Conservation (phyloP, 1,140 invertebrate species). For the Drosophila athabasca region DNA sequence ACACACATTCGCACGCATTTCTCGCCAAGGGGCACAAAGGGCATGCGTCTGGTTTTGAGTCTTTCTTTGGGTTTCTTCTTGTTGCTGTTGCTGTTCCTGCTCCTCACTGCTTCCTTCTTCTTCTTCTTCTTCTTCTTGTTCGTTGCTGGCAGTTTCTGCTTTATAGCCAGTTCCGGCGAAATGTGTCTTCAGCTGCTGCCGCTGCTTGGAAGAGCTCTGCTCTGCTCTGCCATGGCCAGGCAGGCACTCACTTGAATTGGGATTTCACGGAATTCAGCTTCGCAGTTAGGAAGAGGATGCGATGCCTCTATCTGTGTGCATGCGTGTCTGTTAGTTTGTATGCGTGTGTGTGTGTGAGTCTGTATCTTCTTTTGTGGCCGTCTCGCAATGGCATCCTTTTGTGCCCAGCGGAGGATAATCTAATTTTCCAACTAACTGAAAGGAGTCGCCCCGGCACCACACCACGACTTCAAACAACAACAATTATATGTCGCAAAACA, state of each 20-base stretch:
- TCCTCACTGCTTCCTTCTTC: conserved; percentile 11
- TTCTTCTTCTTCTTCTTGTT: conserved; percentile 24
- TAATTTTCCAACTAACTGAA: conserved; percentile 74
- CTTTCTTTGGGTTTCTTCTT: conserved; percentile 59
- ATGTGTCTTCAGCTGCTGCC: conserved; percentile 75
- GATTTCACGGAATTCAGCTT: conserved; percentile 78
- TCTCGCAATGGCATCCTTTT: conserved; percentile 26
- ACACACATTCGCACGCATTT: conserved; percentile 14
- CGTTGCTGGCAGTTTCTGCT: conserved; percentile 62
- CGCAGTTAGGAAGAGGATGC: conserved; percentile 76
- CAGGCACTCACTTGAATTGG: conserved; percentile 72
- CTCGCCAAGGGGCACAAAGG: conserved; percentile 57
- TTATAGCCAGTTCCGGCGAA: conserved; percentile 78
- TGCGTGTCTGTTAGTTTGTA: conserved; percentile 8
- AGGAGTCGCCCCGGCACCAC: conserved; percentile 12
- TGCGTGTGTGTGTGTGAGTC: conserved; percentile 28
- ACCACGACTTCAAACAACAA: no score
- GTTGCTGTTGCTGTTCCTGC: conserved; percentile 20
- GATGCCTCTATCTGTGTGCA: conserved; percentile 41
- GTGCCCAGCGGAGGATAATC: conserved; percentile 65
- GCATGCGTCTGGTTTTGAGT: conserved; percentile 67
- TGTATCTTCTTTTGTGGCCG: conserved; percentile 37
- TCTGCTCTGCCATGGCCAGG: conserved; percentile 36
- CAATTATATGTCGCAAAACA: conserved; percentile 41
- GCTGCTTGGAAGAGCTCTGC: conserved; percentile 10